phyloP scores from a whole-genome alignment of 1,140 invertebrate genomes.

The Rhyzopertha dominica region DNA sequence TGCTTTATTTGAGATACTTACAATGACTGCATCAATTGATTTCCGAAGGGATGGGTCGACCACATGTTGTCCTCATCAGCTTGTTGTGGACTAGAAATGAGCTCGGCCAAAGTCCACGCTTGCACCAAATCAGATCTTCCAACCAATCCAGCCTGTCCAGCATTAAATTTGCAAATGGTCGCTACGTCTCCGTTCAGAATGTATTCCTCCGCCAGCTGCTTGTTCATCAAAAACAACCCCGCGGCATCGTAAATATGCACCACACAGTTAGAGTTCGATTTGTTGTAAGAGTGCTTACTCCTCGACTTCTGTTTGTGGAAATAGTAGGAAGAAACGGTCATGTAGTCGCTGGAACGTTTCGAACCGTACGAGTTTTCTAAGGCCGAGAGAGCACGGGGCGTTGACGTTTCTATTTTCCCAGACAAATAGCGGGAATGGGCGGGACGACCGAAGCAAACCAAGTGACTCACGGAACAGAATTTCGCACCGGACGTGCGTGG shows the following conservation, averaged over 20 bases:
- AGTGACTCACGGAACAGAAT: slow-evolving; percentile 80
- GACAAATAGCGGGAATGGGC: slow-evolving; percentile 65
- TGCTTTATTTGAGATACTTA: too few relatives aligned
- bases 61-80: slow-evolving; percentile 65
- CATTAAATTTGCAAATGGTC: slow-evolving; percentile 77
- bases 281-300: slow-evolving; percentile 22
- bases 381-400: slow-evolving; percentile 75
- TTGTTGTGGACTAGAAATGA: slow-evolving; percentile 59
- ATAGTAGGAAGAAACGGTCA: slow-evolving; percentile 70
- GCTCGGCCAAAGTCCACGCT: slow-evolving; percentile 75
- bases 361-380: slow-evolving; percentile 56
- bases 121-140: slow-evolving; percentile 79
- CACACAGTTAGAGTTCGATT: slow-evolving; percentile 49
- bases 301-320: slow-evolving; percentile 53
- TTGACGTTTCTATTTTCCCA: slow-evolving; percentile 61
- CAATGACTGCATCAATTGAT: slow-evolving; percentile 77
- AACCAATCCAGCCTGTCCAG: slow-evolving; percentile 63
- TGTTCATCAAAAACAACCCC: slow-evolving; percentile 70
- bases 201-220: slow-evolving; percentile 78
- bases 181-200: slow-evolving; percentile 60
- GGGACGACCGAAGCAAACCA: slow-evolving; percentile 82
- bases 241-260: slow-evolving; percentile 78
- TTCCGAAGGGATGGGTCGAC: slow-evolving; percentile 79
- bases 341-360: slow-evolving; percentile 51
- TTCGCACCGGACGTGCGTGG: slow-evolving; percentile 88